These are phyloP conservation scores for Dicentrarchus labrax DNA, from an alignment of 2,113 vertebrate genomes.

Conservation along the genomic window DNA sequence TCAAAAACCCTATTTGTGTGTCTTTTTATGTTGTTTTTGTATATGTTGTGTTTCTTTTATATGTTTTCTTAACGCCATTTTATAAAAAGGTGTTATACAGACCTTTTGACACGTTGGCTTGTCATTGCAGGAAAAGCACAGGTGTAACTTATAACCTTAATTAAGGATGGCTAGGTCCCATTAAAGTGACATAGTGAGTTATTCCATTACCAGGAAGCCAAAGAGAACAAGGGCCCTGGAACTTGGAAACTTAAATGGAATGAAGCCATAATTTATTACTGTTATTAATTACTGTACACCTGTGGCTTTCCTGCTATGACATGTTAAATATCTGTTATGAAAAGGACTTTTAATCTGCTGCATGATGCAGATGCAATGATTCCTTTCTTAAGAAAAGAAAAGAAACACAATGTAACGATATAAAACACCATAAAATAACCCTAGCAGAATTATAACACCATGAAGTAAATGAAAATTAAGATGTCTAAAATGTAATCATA, in stretches of 20 bases:
- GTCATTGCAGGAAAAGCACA: too few relatives aligned
- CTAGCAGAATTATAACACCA: neutral
- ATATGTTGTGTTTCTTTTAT: too few relatives aligned
- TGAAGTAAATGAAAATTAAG: neutral
- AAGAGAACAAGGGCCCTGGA: neutral
- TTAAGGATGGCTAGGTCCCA: neutral
- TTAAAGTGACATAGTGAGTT: neutral
- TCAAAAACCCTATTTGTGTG: too few relatives aligned
- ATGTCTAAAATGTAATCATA: neutral
- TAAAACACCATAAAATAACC: neutral
- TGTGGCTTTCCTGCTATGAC: neutral
- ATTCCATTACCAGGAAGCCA: neutral
- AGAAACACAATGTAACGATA: neutral
- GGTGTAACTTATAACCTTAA: too few relatives aligned
- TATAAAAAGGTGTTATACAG: too few relatives aligned
- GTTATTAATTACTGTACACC: neutral
- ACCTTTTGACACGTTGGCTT: too few relatives aligned
- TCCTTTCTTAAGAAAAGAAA: neutral
- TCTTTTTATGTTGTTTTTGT: too few relatives aligned
- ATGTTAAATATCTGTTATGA: neutral
- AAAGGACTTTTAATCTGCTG: neutral
- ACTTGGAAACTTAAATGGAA: neutral
- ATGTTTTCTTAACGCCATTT: too few relatives aligned
- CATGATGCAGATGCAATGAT: neutral
- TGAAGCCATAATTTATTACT: neutral